Conservation (phyloP, 2,113 vertebrate species). For the Corynorhinus townsendii region DNA sequence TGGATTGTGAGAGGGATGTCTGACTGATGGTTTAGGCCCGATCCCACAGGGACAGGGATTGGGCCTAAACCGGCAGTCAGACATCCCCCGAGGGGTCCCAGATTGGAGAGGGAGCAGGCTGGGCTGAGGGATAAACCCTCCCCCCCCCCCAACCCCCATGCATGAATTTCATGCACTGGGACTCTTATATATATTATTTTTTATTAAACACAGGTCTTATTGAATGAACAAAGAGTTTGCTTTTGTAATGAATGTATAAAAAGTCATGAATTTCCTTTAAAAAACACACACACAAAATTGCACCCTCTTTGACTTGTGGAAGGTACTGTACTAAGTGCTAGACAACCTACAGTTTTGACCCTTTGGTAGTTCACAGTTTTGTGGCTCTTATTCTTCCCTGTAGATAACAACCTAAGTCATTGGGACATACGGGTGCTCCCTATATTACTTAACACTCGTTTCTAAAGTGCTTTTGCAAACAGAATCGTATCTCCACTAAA, state of each 20-base stretch:
- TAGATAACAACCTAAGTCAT: neutral
- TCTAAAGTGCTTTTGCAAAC: neutral
- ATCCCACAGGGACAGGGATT: too few relatives aligned
- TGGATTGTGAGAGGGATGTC: too few relatives aligned
- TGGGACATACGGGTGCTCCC: neutral
- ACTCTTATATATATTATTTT: neutral
- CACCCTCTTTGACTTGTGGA: neutral
- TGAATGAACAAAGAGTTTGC: slow-evolving; percentile 14
- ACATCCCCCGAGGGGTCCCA: too few relatives aligned
- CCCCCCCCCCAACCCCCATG: too few relatives aligned
- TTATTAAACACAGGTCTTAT: neutral
- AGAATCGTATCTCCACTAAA: neutral
- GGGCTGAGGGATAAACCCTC: too few relatives aligned
- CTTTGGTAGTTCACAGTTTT: neutral
- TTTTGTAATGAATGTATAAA: slow-evolving; percentile 1
- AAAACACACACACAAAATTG: neutral
- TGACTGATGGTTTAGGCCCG: too few relatives aligned
- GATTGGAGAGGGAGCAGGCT: too few relatives aligned
- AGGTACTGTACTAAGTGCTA: neutral
- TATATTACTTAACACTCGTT: neutral
- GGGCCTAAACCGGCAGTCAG: too few relatives aligned
- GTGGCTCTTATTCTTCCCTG: neutral
- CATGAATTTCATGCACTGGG: too few relatives aligned
- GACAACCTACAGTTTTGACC: neutral
- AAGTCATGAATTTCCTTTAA: neutral